A percentile compares a stretch with the other conserved stretches of the same genome.
These are phyloP conservation scores for Pavo muticus DNA, from an alignment of 2,113 vertebrate species.

Conservation along the genomic window DNA sequence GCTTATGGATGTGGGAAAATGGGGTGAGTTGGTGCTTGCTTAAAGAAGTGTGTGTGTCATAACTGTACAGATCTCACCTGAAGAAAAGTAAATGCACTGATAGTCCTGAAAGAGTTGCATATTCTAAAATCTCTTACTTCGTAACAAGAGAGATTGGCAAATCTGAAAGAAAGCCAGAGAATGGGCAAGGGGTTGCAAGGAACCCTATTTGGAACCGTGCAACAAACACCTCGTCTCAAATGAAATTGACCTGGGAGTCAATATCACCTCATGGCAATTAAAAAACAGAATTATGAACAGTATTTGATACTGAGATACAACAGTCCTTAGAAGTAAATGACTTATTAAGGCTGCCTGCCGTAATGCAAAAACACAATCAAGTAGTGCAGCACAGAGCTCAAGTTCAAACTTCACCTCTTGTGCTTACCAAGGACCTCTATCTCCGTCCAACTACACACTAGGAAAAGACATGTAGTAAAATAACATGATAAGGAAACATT, in stretches of 20 bases:
- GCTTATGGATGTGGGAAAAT: background rate
- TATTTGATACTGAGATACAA: background rate
- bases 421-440: background rate
- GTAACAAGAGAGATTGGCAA: background rate
- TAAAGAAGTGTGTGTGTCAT: background rate
- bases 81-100: background rate
- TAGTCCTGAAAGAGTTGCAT: background rate
- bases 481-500: background rate
- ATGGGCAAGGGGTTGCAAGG: background rate
- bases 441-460: background rate
- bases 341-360: background rate
- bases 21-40: background rate
- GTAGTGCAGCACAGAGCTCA: background rate
- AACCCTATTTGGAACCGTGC: background rate
- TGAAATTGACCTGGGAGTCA: background rate
- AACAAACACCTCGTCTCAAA: background rate
- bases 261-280: background rate
- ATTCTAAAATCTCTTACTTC: background rate
- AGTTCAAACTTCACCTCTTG: conserved; percentile 24
- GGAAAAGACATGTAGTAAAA: background rate
- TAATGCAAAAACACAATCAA: background rate
- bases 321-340: background rate
- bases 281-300: background rate
- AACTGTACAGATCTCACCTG: background rate
- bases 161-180: background rate